Percentiles rank a stretch among this genome's conserved stretches.
These are phyloP conservation scores for Tachycineta bicolor DNA, from an alignment of 2,113 vertebrate genomes.

Conservation along the genomic window DNA sequence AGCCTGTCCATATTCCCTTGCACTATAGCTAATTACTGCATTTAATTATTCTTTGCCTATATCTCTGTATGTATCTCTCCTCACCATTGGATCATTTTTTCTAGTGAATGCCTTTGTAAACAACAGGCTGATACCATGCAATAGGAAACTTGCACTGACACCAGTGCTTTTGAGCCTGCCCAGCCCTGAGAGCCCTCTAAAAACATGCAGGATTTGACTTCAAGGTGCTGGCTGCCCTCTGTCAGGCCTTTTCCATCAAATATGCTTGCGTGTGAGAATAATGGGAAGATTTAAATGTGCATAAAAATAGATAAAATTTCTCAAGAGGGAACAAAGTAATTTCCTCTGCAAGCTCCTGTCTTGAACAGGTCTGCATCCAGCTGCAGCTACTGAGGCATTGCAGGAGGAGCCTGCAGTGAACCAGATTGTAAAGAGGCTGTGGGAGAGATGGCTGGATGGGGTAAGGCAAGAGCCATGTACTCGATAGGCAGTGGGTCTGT, in stretches of 20 bases:
- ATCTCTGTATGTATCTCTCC: neutral
- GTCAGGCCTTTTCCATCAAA: neutral
- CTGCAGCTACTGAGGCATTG: neutral
- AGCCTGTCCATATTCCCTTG: neutral
- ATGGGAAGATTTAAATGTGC: neutral
- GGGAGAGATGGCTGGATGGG: neutral
- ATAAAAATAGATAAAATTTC: neutral
- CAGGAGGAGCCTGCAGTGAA: neutral
- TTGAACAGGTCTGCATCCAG: neutral
- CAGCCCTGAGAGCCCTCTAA: neutral
- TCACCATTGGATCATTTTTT: neutral
- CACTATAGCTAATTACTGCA: neutral
- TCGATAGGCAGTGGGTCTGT: neutral
- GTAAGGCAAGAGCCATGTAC: neutral
- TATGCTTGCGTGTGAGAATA: neutral
- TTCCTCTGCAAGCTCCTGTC: neutral
- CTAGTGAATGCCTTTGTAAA: neutral
- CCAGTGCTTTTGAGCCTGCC: neutral
- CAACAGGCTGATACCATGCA: neutral
- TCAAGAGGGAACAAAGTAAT: neutral
- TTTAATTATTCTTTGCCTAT: conserved; percentile 27
- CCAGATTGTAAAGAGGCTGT: neutral
- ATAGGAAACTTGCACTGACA: neutral
- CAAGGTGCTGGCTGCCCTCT: neutral
- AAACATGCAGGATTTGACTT: neutral